Base-by-base conservation (phyloP, 1,140 invertebrate genomes). In the Drosophila virilis region DNA sequence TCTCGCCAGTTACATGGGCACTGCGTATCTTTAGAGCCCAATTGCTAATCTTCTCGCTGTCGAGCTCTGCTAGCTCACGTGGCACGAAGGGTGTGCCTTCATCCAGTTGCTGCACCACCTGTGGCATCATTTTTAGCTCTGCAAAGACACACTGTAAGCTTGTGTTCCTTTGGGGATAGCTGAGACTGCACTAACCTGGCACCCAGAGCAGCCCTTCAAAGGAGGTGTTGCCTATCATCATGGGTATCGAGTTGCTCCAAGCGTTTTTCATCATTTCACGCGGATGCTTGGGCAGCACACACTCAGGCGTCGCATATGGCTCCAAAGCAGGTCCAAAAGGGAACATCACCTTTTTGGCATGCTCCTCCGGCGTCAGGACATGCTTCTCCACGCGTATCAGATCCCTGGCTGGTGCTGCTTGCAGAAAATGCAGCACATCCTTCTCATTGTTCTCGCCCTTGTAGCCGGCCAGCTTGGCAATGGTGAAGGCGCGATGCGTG, bases 331-430 rank as follows among this genome's bases (percentile, higher is more conserved):
- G 92, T 0, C 81, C 86, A 54, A 92, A 92, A 15, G 91, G 62
- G 50, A 82, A 82, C 73, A 88, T 78, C 0, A 80, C 43, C 43
- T 82, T 84, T 10, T 82, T 75, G 17, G 54, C 48, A 58, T 59
- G 73, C 17, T 91, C 84, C 40, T 91, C 91, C 6, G 75, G 35
- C 2, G 81, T 80, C 7, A 85, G 68, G 0, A 90, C 74, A 7
- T 76, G 32, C 40, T 80, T 73, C 54, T 91, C 86, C 1, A 82
- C 65, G 50, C 94, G 93, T 17, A 93, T 94, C 3, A 96, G 94
- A 17, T 95, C 95, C 46, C 93, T 94, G 59, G 82, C 71, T 46
- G 82, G 91, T 1, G 78, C 76, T 22, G 54, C 79, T 35, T 72
- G 74, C 37, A 92, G 55, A 46, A 91, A 92, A 0, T 78, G 54